phyloP scores from a whole-genome alignment of 2,888 invertebrate genomes.

The Drosophila ochracea region DNA sequence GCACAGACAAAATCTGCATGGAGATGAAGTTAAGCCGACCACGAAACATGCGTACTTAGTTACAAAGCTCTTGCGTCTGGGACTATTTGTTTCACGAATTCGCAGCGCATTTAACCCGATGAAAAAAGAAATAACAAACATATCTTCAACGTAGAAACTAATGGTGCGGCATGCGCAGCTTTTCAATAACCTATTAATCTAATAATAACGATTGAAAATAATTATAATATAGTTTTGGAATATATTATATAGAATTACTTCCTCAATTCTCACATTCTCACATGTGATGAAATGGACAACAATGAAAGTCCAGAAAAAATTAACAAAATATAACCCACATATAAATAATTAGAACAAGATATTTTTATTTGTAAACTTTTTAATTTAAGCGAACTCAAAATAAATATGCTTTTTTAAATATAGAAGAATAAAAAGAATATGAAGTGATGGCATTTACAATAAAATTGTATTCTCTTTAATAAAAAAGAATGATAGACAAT shows the following conservation, averaged over 20 bases:
- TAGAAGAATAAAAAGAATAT: not conserved
- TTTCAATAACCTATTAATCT: constrained; percentile 30
- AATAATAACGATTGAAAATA: not conserved
- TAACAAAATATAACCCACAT: not conserved
- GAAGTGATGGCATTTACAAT: not conserved
- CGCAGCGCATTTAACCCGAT: constrained; percentile 65
- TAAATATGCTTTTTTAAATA: not conserved
- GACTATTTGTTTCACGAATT: constrained; percentile 82
- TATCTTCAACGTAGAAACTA: constrained; percentile 10
- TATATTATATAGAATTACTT: not conserved
- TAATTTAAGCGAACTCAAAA: not conserved
- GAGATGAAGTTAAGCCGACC: constrained; percentile 68
- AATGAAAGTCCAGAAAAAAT: not conserved
- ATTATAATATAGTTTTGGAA: not conserved
- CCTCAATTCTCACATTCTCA: not conserved
- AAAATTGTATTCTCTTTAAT: not conserved
- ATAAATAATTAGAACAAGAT: fast-evolving
- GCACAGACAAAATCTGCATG: constrained; percentile 66
- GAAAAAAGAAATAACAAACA: constrained; percentile 44
- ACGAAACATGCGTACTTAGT: constrained; percentile 81
- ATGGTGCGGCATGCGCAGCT: not conserved
- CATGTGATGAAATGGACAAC: not conserved
- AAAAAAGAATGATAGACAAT: too few species aligned
- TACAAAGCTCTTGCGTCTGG: constrained; percentile 59
- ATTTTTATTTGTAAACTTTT: not conserved